phyloP scores from a whole-genome alignment of 2,113 vertebrate genomes.

The Hydropotes inermis region DNA sequence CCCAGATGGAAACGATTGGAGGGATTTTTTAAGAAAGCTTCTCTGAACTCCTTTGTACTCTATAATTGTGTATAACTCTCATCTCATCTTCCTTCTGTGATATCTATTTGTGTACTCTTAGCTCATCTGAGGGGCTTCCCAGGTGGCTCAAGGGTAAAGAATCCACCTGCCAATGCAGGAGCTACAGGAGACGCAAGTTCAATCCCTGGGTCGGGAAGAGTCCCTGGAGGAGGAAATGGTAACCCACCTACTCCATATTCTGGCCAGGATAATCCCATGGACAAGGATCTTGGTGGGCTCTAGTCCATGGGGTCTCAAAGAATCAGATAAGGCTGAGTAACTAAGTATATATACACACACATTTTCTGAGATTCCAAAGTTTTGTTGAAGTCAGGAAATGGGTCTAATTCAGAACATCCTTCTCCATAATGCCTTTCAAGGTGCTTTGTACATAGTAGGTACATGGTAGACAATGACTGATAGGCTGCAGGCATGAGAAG shows the following conservation, averaged over 20 bases:
- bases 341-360: fast-evolving
- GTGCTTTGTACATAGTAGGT: neutral
- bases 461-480: neutral
- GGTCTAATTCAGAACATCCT: neutral
- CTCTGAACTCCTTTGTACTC: neutral
- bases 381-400: neutral
- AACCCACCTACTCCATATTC: neutral
- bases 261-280: neutral
- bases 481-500: neutral
- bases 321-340: neutral
- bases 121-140: neutral
- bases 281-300: neutral
- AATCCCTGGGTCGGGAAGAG: neutral
- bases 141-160: neutral
- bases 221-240: neutral
- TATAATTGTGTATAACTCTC: neutral
- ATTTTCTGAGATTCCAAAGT: neutral
- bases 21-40: neutral
- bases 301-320: neutral
- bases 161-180: neutral
- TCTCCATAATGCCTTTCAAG: neutral
- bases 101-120: neutral
- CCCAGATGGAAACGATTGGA: neutral
- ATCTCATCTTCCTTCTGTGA: neutral
- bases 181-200: neutral